Evolutionary conservation across 1,140 invertebrate genomes (phyloP), one percentile per base, ranked within the genome.

Genomic region (Drosophila insularis): DNA sequence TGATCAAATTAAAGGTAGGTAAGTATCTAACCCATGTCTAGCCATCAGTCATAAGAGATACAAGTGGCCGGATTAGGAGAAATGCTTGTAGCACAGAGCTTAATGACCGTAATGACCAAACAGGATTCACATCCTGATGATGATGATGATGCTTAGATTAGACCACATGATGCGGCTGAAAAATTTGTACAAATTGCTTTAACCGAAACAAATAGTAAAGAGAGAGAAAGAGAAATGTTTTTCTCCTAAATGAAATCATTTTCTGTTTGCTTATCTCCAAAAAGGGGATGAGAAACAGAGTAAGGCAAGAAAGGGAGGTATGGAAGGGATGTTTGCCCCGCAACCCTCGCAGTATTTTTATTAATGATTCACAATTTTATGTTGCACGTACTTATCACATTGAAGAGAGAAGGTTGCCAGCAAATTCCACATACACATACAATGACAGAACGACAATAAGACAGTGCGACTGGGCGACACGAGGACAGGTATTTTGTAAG

Each of bases 321-420:
- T 62, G 58, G 40, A 56, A 27, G 55, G 65, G 43, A 50, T 56
- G 43, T 68, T 68, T 61, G 17, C 43, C 43, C 43, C 17, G 8
- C 43, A 21, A 11, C 14, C 68, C 69, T 71, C n/a, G 62, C 14
- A 50, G 11, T n/a, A 35, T 74, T 77, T 73, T 89, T 89, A 82
- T 89, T 86, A 89, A 85, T 89, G 85, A 85, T 81, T 85, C 86
- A 80, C 72, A 90, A 89, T 89, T 86, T 81, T 77, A 79, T 89
- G 86, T 86, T 77, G 86, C 78, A 80, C 81, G 78, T 90, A 89
- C 89, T 89, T 90, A 89, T 90, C 81, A 89, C 85, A 89, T 89
- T 72, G 77, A 73, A 80, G 82, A 68, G 63, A 68, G 63, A 80
- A 71, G 73, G 60, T 39, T 68, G 32, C 64, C 71, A 54, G 31